Evolutionary conservation across 1,140 invertebrate species (phyloP).

Genomic region (Gonatopus flavifemur): DNA sequence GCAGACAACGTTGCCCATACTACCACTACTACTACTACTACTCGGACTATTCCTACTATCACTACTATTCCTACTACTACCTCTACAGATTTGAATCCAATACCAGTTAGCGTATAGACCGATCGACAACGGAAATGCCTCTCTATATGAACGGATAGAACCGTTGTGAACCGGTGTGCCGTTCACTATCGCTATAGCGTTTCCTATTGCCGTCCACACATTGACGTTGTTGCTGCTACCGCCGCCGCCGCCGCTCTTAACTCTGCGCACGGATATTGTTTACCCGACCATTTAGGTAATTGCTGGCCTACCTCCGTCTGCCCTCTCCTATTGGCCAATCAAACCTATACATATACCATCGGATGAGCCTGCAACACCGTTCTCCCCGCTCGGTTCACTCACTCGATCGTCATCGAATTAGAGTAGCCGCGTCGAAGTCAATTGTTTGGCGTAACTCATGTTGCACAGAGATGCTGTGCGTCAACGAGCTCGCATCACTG

Average conservation of each 20-base stretch:
- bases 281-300: conserved; percentile 60
- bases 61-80: no score
- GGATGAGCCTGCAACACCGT: conserved; percentile 47
- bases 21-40: no score
- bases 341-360: conserved; percentile 47
- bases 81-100: no score
- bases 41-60: no score
- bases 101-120: no score
- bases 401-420: conserved; percentile 30
- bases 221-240: conserved; percentile 8
- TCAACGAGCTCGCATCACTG: no score
- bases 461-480: neutral
- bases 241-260: conserved; percentile 44
- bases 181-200: neutral
- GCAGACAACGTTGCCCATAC: no score
- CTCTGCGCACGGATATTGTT: conserved; percentile 55
- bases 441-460: conserved; percentile 18
- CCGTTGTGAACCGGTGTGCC: no score
- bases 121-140: neutral
- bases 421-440: conserved; percentile 8
- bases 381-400: conserved; percentile 5
- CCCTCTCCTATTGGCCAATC: conserved; percentile 51
- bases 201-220: neutral
- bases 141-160: neutral
- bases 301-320: conserved; percentile 53